These are phyloP conservation scores for Verasper variegatus DNA, from an alignment of 2,113 vertebrate species.

Conservation along the genomic window DNA sequence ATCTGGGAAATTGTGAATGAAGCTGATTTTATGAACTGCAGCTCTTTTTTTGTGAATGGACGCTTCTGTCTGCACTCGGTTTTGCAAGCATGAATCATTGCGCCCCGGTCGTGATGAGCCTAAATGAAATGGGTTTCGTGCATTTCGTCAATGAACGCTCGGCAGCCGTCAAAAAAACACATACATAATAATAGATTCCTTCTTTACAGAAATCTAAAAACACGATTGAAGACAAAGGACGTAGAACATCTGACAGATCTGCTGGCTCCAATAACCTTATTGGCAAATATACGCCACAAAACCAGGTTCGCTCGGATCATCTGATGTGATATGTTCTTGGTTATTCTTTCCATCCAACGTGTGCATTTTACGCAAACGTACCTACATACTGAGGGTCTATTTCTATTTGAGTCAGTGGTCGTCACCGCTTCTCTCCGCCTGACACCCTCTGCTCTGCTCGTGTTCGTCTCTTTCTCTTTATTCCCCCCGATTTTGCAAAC, in stretches of 20 bases:
- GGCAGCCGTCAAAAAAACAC: not conserved
- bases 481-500: not conserved
- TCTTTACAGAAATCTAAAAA: slow-evolving; percentile 16
- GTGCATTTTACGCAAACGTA: too few species aligned
- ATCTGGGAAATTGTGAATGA: slow-evolving; percentile 55
- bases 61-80: slow-evolving; percentile 49
- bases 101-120: slow-evolving; percentile 55
- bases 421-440: too few species aligned
- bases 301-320: not conserved
- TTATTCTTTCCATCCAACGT: too few species aligned
- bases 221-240: slow-evolving; percentile 14
- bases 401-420: too few species aligned
- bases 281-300: slow-evolving; percentile 3
- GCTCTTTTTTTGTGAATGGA: slow-evolving; percentile 69
- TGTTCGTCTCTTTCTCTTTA: not conserved
- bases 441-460: not conserved
- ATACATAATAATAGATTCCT: too few species aligned
- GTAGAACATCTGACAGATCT: not conserved
- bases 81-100: slow-evolving; percentile 65
- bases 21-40: slow-evolving; percentile 48
- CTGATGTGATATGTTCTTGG: not conserved
- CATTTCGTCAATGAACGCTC: slow-evolving; percentile 36
- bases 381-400: too few species aligned
- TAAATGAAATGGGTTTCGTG: slow-evolving; percentile 46
- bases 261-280: not conserved